Evolutionary conservation across 2,888 invertebrate genomes (phyloP).

Genomic region (Troides helena): DNA sequence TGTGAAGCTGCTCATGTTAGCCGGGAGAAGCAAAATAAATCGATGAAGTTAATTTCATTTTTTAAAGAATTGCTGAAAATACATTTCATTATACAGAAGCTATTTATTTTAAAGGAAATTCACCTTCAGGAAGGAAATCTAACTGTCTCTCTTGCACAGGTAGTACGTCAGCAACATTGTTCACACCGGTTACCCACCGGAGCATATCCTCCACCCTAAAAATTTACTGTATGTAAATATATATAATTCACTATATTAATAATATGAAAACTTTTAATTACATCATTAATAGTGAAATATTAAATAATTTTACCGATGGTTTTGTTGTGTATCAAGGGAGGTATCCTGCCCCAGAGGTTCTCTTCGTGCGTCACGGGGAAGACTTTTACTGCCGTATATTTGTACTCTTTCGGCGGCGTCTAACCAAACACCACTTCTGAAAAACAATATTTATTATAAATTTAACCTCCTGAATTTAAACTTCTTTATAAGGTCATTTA

Average conservation of each 20-base stretch:
- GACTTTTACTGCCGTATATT: slow-evolving; percentile 83
- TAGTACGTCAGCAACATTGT: slow-evolving; percentile 66
- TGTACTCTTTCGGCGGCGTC: slow-evolving; percentile 89
- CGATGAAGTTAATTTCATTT: no score
- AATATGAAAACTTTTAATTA: no score
- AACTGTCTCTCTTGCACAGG: slow-evolving; percentile 71
- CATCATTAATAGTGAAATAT: background rate
- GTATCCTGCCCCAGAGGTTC: slow-evolving; percentile 93
- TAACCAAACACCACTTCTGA: slow-evolving; percentile 85
- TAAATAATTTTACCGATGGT: slow-evolving; percentile 56
- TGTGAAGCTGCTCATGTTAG: no score
- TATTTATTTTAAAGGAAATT: background rate
- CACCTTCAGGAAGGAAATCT: slow-evolving; percentile 76
- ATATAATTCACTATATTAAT: no score
- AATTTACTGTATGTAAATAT: slow-evolving; percentile 17
- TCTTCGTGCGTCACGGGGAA: slow-evolving; percentile 89
- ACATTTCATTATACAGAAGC: background rate
- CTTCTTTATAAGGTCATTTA: background rate
- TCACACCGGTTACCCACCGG: slow-evolving; percentile 75
- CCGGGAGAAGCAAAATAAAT: no score
- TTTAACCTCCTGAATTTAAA: background rate
- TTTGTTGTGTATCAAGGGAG: slow-evolving; percentile 69
- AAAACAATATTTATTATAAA: slow-evolving; percentile 32
- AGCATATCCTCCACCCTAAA: slow-evolving; percentile 76
- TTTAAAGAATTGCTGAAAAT: background rate